These are phyloP conservation scores for Odontamblyopus rebecca DNA, from an alignment of 2,797 vertebrate species.

Conservation along the genomic window DNA sequence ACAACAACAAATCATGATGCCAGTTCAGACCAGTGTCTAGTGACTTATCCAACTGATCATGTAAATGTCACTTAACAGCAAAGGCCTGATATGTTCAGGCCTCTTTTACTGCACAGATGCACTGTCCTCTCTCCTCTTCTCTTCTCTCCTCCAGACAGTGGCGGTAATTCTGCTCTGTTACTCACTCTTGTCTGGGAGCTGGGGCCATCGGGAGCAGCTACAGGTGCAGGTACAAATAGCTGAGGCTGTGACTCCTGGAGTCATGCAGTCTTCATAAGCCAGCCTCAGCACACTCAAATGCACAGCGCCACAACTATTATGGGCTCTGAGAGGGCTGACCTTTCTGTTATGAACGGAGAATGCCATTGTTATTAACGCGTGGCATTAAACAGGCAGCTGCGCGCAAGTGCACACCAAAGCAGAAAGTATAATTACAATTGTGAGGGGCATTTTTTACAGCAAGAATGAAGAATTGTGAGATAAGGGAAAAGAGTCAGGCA, in stretches of 20 bases:
- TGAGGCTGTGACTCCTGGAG: constrained; percentile 25
- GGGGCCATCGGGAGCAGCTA: constrained; percentile 51
- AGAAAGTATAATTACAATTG: not conserved
- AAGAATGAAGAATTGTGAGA: not conserved
- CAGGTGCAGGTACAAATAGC: constrained; percentile 53
- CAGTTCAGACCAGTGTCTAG: too few species aligned
- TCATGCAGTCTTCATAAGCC: constrained; percentile 2
- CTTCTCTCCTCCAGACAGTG: constrained; percentile 32
- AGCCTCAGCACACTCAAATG: constrained; percentile 15
- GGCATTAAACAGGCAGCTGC: not conserved
- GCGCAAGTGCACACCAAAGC: not conserved
- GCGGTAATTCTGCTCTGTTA: constrained; percentile 52
- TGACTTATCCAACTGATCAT: constrained; percentile 9
- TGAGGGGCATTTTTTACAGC: not conserved
- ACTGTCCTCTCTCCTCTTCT: constrained; percentile 3
- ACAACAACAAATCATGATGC: too few species aligned
- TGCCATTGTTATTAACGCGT: not conserved
- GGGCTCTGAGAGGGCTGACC: not conserved
- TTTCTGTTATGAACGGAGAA: constrained; percentile 10
- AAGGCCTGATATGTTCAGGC: not conserved
- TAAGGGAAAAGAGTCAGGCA: not conserved
- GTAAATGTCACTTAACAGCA: constrained; percentile 3
- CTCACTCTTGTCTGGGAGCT: constrained; percentile 58
- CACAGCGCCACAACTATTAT: not conserved
- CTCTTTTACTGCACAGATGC: not conserved